Percentiles rank a stretch among this genome's conserved stretches.
Conservation (phyloP, 2,888 invertebrate species). For the Athalia circularis region DNA sequence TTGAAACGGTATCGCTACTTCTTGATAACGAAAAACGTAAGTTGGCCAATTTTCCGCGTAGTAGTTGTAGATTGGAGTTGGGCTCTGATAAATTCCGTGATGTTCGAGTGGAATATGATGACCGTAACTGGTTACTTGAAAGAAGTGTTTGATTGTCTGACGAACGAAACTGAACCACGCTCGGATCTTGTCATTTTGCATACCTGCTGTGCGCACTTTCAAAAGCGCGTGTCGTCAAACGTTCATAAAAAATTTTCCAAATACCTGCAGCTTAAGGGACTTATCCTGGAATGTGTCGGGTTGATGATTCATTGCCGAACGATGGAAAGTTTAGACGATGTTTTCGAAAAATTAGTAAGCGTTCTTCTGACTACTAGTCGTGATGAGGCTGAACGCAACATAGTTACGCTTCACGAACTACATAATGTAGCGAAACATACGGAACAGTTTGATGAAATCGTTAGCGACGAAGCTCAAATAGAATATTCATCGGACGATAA, state of each 20-base stretch:
- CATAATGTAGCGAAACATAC: neutral
- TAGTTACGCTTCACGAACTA: neutral
- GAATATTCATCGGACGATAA: too few species aligned
- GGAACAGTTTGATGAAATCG: neutral
- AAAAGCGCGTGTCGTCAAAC: conserved; percentile 1
- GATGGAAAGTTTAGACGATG: neutral
- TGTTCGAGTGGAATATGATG: conserved; percentile 20
- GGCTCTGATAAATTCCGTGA: conserved; percentile 17
- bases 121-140: neutral
- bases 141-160: neutral
- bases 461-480: neutral
- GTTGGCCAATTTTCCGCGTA: conserved; percentile 7
- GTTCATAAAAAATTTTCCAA: neutral
- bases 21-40: neutral
- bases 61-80: conserved; percentile 30
- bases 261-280: neutral
- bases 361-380: neutral
- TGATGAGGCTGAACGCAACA: neutral
- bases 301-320: neutral
- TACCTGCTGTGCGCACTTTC: conserved; percentile 26
- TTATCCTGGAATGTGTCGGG: conserved; percentile 21
- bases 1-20: conserved; percentile 14
- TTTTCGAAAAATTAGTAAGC: neutral
- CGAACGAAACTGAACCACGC: neutral
- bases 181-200: neutral